phyloP scores from a whole-genome alignment of 2,888 invertebrate species.

The Drosophila melanosoma region DNA sequence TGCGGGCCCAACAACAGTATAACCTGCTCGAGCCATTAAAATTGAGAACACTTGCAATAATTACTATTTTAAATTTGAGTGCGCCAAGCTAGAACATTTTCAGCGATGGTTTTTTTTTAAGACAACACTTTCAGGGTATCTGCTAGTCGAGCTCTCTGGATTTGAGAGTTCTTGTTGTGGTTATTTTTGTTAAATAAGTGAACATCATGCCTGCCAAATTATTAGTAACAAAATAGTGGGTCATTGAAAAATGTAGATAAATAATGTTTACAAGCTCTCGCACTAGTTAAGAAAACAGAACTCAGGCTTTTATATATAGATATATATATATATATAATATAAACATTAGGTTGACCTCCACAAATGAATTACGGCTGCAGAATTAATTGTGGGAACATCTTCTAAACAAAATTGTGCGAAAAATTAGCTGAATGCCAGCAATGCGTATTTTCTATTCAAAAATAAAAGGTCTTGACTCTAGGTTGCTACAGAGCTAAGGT shows the following conservation, averaged over 20 bases:
- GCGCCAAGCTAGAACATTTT: neutral
- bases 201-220: conserved; percentile 8
- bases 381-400: conserved; percentile 15
- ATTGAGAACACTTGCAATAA: neutral
- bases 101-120: neutral
- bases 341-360: conserved; percentile 9
- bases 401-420: neutral
- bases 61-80: neutral
- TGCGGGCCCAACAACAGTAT: neutral
- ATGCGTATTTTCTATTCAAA: conserved; percentile 8
- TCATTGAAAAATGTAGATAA: conserved; percentile 13
- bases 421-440: neutral
- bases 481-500: neutral
- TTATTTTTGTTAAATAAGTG: neutral
- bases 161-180: neutral
- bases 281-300: conserved; percentile 9
- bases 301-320: neutral
- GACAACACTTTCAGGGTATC: neutral
- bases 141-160: neutral
- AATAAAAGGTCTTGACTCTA: neutral
- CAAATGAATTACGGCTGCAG: conserved; percentile 5
- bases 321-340: neutral
- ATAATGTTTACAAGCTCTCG: conserved; percentile 1
- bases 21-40: neutral
- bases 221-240: conserved; percentile 2